These are phyloP conservation scores for Pachyramphus minor DNA, from an alignment of 2,113 vertebrate species.

Conservation along the genomic window DNA sequence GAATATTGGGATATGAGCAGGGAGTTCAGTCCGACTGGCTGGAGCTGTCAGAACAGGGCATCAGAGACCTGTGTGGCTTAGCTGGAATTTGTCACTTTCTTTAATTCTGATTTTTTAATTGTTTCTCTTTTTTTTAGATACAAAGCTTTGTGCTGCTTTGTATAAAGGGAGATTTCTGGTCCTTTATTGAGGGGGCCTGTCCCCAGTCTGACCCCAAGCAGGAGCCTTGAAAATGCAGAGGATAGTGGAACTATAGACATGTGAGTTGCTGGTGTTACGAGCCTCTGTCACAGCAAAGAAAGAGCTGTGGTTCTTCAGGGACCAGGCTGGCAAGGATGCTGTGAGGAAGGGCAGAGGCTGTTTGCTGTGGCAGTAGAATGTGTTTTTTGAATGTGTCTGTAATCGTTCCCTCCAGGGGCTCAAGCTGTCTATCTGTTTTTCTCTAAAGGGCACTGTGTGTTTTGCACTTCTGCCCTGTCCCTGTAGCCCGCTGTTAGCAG, in stretches of 20 bases:
- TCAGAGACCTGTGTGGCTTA: not conserved
- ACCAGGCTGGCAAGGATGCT: not conserved
- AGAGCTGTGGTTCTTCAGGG: not conserved
- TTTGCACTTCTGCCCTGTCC: not conserved
- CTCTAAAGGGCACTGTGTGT: rapidly evolving
- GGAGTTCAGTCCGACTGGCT: not conserved
- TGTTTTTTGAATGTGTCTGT: conserved; percentile 15
- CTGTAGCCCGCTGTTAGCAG: not conserved
- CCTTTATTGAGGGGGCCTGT: not conserved
- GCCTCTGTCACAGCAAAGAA: not conserved
- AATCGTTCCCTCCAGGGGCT: not conserved
- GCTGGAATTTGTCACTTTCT: not conserved
- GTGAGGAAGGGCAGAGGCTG: conserved; percentile 30
- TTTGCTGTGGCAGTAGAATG: not conserved
- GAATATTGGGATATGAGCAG: not conserved
- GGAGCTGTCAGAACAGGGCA: not conserved
- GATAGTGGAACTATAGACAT: not conserved
- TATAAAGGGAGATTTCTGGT: not conserved
- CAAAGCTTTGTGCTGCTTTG: not conserved
- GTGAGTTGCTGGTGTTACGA: not conserved
- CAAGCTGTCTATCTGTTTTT: not conserved
- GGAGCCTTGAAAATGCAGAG: not conserved
- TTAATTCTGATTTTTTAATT: not conserved
- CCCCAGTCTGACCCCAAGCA: not conserved
- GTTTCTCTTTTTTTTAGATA: not conserved